Evolutionary conservation across 2,888 invertebrate species (phyloP).

Genomic region (Dryobota labecula): DNA sequence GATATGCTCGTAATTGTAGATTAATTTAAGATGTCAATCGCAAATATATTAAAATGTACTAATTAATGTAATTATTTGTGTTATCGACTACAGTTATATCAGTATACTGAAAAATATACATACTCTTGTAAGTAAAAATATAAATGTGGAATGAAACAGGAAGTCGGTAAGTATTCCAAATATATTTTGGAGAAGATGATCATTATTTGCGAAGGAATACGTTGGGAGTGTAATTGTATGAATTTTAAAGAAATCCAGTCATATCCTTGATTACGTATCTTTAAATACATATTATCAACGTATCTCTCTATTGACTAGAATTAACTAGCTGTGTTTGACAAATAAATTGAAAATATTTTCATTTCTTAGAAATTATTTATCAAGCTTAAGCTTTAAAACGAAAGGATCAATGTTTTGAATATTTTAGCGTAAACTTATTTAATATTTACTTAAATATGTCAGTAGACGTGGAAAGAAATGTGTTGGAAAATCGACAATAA

Average conservation of each 20-base stretch:
- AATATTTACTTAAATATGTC: conserved; percentile 44
- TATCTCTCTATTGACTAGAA: conserved; percentile 79
- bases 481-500: conserved; percentile 80
- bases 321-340: conserved; percentile 88
- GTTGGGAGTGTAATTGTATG: conserved; percentile 9
- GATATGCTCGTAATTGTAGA: conserved; percentile 69
- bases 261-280: conserved; percentile 58
- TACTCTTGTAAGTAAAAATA: conserved; percentile 41
- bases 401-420: conserved; percentile 64
- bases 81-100: conserved; percentile 35
- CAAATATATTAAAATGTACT: conserved; percentile 74
- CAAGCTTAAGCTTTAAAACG: conserved; percentile 68
- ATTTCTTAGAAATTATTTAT: conserved; percentile 56
- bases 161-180: conserved; percentile 34
- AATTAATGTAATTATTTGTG: conserved; percentile 35
- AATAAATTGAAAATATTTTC: conserved; percentile 78
- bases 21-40: conserved; percentile 85
- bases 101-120: conserved; percentile 40
- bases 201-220: conserved; percentile 25
- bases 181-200: conserved; percentile 34
- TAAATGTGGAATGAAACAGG: conserved; percentile 25
- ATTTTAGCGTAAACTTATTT: conserved; percentile 53
- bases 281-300: conserved; percentile 35
- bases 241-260: conserved; percentile 27
- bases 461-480: conserved; percentile 25